Evolutionary conservation across 1,140 invertebrate genomes (phyloP).

Genomic region (Elymnias hypermnestra): DNA sequence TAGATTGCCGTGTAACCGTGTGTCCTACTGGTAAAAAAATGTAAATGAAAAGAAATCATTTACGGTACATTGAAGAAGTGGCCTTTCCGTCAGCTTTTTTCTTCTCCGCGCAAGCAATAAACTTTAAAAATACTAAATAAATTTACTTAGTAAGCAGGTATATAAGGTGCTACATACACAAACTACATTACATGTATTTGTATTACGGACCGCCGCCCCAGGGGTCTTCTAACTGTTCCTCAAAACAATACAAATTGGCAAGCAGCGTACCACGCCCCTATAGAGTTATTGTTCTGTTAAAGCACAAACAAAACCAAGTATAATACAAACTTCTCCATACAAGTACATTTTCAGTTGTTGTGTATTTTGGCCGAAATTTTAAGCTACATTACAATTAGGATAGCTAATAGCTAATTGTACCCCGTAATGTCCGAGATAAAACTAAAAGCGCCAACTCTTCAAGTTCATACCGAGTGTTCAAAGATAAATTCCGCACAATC

Average conservation of each 20-base stretch:
- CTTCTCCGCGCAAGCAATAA: too few relatives aligned
- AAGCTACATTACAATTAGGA: background rate
- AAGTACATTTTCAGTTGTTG: background rate
- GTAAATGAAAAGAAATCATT: too few relatives aligned
- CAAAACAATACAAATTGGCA: constrained; percentile 19
- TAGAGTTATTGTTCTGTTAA: constrained; percentile 14
- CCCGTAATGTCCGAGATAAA: constrained; percentile 7
- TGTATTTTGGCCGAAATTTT: constrained; percentile 1
- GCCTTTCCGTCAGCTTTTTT: too few relatives aligned
- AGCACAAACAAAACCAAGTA: constrained; percentile 5
- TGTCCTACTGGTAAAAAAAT: too few relatives aligned
- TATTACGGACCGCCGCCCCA: constrained; percentile 15
- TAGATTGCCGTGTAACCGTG: too few relatives aligned
- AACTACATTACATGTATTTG: constrained; percentile 6
- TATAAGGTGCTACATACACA: too few relatives aligned
- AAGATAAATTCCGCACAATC: constrained; percentile 18
- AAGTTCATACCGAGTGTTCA: constrained; percentile 12
- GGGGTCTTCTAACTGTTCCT: constrained; percentile 19
- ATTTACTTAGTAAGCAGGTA: too few relatives aligned
- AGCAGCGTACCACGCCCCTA: constrained; percentile 8
- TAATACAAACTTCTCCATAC: background rate
- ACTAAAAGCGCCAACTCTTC: constrained; percentile 6
- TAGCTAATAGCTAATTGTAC: background rate
- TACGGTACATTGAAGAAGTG: too few relatives aligned
- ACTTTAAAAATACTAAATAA: too few relatives aligned